These are phyloP conservation scores for Lepilemur ruficaudatus DNA, from an alignment of 2,797 vertebrate genomes.

Conservation along the genomic window DNA sequence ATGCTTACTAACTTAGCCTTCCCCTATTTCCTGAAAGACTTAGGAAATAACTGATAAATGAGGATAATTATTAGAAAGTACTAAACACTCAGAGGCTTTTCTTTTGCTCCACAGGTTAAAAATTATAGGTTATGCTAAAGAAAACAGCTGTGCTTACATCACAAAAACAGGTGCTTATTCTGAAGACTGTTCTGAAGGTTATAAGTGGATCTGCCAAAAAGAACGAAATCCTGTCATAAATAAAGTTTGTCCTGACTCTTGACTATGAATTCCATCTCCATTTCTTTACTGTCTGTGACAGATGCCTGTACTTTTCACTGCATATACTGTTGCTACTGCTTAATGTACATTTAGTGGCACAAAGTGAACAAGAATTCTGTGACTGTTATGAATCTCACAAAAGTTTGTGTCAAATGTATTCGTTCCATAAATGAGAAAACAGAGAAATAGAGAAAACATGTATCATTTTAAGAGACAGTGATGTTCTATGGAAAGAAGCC, in stretches of 20 bases:
- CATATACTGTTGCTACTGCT: background rate
- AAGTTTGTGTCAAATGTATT: background rate
- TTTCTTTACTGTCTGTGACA: background rate
- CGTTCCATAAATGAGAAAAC: background rate
- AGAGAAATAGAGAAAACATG: background rate
- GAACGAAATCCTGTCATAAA: background rate
- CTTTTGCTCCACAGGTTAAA: slow-evolving; percentile 9
- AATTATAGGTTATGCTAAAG: background rate
- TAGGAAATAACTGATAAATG: background rate
- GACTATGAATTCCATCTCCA: fast-evolving
- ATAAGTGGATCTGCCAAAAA: slow-evolving; percentile 28
- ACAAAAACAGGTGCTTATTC: fast-evolving
- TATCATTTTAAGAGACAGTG: background rate
- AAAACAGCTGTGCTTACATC: background rate
- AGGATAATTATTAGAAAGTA: background rate
- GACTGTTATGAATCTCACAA: background rate
- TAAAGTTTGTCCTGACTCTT: background rate
- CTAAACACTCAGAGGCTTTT: background rate
- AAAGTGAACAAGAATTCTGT: background rate
- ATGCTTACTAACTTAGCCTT: background rate
- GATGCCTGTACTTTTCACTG: background rate
- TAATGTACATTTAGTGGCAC: background rate
- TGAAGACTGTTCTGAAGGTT: background rate
- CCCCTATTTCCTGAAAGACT: background rate
- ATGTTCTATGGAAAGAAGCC: background rate